Evolutionary conservation across 2,888 invertebrate species (phyloP).

Genomic region (Cynaeus angustus): DNA sequence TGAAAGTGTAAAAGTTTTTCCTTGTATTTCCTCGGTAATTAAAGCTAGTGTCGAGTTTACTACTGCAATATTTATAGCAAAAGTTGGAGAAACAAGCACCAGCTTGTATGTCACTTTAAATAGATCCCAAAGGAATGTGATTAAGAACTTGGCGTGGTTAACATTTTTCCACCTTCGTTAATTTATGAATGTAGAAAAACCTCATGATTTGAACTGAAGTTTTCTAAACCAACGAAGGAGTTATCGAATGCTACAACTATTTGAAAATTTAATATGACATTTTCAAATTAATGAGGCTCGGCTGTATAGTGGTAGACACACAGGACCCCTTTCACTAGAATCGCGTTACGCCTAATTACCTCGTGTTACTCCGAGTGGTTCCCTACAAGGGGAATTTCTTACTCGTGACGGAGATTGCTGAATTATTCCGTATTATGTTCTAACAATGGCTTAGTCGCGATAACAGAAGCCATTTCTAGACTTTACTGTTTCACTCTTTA

Average conservation of each 20-base stretch:
- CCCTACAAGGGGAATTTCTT: conserved; percentile 59
- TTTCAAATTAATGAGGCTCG: conserved; percentile 51
- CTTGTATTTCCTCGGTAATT: background rate
- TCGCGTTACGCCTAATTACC: conserved; percentile 47
- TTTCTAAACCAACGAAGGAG: too few species aligned
- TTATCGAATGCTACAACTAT: conserved; percentile 23
- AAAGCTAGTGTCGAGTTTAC: conserved; percentile 7
- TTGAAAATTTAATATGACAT: conserved; percentile 50
- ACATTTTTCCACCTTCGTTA: background rate
- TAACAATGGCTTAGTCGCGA: conserved; percentile 50
- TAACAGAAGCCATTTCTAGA: conserved; percentile 50
- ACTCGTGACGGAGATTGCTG: conserved; percentile 53
- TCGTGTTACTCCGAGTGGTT: conserved; percentile 49
- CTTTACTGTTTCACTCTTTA: conserved; percentile 48
- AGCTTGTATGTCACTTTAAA: conserved; percentile 4
- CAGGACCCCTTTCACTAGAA: conserved; percentile 46
- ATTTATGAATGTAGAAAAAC: background rate
- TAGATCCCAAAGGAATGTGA: background rate
- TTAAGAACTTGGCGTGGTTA: conserved; percentile 1
- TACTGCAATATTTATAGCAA: background rate
- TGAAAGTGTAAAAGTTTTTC: conserved; percentile 13
- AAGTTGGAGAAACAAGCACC: background rate
- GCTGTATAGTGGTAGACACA: conserved; percentile 47
- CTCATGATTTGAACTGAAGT: too few species aligned
- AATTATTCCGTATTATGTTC: conserved; percentile 55